Percentiles rank a stretch among this genome's conserved stretches.
These are phyloP conservation scores for Heterotis niloticus DNA, from an alignment of 2,113 vertebrate species.

Conservation along the genomic window DNA sequence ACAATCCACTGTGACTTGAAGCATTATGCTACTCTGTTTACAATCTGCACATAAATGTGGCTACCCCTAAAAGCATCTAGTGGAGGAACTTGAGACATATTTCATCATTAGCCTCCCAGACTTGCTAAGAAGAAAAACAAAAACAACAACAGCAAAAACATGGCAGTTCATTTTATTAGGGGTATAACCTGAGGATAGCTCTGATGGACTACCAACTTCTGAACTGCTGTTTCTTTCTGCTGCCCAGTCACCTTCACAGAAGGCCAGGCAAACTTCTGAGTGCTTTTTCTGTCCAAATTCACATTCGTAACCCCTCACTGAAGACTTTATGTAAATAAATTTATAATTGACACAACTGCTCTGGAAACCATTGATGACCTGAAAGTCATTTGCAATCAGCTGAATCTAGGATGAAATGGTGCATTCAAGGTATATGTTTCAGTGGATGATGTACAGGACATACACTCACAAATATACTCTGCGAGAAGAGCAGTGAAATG, in stretches of 20 bases:
- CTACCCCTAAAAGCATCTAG: neutral
- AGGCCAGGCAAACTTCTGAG: slow-evolving; percentile 35
- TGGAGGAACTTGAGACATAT: neutral
- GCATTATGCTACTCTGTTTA: neutral
- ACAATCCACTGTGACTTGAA: neutral
- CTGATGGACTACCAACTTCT: neutral
- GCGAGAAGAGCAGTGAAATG: too few species aligned
- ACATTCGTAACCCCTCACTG: too few species aligned
- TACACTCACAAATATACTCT: too few species aligned
- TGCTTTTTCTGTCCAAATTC: slow-evolving; percentile 26
- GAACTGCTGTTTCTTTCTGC: slow-evolving; percentile 42
- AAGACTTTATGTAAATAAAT: too few species aligned
- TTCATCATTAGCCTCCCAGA: neutral
- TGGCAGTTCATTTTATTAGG: neutral
- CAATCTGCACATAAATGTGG: neutral
- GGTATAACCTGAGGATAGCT: neutral
- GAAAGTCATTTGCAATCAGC: too few species aligned
- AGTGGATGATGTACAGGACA: too few species aligned
- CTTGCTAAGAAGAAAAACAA: neutral
- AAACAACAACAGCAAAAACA: neutral
- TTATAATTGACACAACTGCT: too few species aligned
- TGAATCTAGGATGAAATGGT: too few species aligned
- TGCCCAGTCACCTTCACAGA: neutral
- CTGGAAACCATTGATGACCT: too few species aligned
- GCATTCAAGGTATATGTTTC: too few species aligned